phyloP scores from a whole-genome alignment of 92 coral and sea anemone species.

The Chrysogorgia sp. region DNA sequence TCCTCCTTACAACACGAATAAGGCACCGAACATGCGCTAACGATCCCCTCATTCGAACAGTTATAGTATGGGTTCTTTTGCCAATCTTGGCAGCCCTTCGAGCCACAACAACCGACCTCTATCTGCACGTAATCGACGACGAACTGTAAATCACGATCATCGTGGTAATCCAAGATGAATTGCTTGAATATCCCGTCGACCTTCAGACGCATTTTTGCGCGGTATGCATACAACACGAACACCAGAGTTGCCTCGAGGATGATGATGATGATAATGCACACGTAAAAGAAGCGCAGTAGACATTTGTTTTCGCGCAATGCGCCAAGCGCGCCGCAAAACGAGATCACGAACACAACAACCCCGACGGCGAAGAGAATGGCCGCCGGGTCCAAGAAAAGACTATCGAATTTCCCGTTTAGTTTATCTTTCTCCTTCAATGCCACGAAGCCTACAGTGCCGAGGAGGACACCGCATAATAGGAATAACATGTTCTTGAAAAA shows the following conservation, averaged over 20 bases:
- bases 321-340: conserved; percentile 92
- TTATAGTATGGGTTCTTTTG: conserved; percentile 79
- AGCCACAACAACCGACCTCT: conserved; percentile 88
- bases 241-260: conserved; percentile 78
- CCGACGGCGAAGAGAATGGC: conserved; percentile 75
- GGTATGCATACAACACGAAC: conserved; percentile 77
- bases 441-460: conserved; percentile 76
- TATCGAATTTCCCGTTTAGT: conserved; percentile 79
- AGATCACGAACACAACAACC: conserved; percentile 70
- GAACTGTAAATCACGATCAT: conserved; percentile 84
- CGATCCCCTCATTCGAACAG: conserved; percentile 65
- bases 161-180: conserved; percentile 77
- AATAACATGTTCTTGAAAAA: conserved; percentile 90
- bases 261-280: conserved; percentile 73
- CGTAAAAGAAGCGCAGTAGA: conserved; percentile 73
- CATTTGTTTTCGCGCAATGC: conserved; percentile 91
- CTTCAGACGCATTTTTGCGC: conserved; percentile 67
- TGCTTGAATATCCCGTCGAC: conserved; percentile 72
- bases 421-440: conserved; percentile 85
- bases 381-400: conserved; percentile 89
- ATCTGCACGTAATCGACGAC: conserved; percentile 79
- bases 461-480: conserved; percentile 73
- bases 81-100: conserved; percentile 77
- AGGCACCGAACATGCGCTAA: conserved; percentile 80
- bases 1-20: conserved; percentile 87